Base-by-base conservation (phyloP, 1,140 invertebrate genomes). In the Euschistus heros region DNA sequence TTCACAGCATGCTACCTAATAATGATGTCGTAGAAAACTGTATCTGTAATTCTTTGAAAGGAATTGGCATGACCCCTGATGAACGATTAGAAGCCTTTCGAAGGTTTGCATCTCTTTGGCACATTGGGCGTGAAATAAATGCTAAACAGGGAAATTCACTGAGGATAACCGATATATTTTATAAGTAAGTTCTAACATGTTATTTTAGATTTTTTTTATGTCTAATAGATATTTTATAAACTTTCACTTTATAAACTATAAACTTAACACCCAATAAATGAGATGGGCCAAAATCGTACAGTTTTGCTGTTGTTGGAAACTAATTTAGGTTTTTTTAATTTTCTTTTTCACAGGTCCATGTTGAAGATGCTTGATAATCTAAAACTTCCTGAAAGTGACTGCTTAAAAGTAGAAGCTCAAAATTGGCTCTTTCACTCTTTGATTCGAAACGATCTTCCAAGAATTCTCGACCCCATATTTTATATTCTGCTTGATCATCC, bases 331-430 rank as follows among this genome's bases (percentile, higher is more conserved):
- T n/a, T n/a, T n/a, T n/a, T n/a, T n/a, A n/a, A n/a, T n/a, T n/a
- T n/a, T n/a, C n/a, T n/a, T n/a, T 71, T 71, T 72, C 73, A 7
- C 72, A 86, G 84, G 69, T 89, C 84, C 17, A 78, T 91, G 59
- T 78, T 90, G 70, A 86, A 88, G 72, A 81, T 90, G 67, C 73
- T 92, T 47, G 90, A 92, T 72, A 88, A 88, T 77, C 76, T 92
- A 14, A 82, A 85, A 67, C 79, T 86, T 24, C 70, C 74, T 0
- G 83, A 87, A 66, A 84, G 83, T 67, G 82, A 85, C 33, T 81
- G 85, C 5, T 73, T 88, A n/a, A 84, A 87, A 73, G 74, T 85
- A 10, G 75, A 87, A 66, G 82, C 88, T 1, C 82, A 87, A 71
- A 83, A 82, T 0, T 91, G 89, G 85, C 72, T 91, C 6, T 76